Percentiles rank a stretch among this genome's conserved stretches.
Evolutionary conservation across 2,888 invertebrate species (phyloP).

Genomic region (Andrena marginata): DNA sequence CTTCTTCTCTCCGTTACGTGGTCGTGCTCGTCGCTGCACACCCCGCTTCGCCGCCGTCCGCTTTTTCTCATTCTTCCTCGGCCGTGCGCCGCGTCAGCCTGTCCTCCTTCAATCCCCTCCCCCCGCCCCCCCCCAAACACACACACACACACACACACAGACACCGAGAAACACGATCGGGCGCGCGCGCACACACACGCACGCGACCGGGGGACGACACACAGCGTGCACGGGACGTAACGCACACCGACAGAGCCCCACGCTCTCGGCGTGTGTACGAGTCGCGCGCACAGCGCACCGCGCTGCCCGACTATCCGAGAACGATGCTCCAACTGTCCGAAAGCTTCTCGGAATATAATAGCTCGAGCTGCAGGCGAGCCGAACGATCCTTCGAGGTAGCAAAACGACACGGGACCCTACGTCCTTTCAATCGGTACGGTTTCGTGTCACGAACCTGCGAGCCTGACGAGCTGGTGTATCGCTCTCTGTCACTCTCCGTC

Average conservation of each 20-base stretch:
- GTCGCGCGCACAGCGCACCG: slow-evolving; percentile 42
- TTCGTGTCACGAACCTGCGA: slow-evolving; percentile 47
- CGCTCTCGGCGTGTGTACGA: slow-evolving; percentile 45
- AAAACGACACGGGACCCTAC: neutral
- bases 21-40: slow-evolving; percentile 54
- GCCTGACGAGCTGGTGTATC: slow-evolving; percentile 49
- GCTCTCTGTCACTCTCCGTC: slow-evolving; percentile 34
- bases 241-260: slow-evolving; percentile 33
- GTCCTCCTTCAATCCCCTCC: slow-evolving; percentile 39
- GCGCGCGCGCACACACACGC: slow-evolving; percentile 11
- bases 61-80: slow-evolving; percentile 51
- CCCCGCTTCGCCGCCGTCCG: slow-evolving; percentile 22
- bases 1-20: slow-evolving; percentile 69
- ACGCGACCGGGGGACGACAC: slow-evolving; percentile 2
- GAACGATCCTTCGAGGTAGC: neutral
- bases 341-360: no score
- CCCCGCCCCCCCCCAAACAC: no score
- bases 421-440: slow-evolving; percentile 15
- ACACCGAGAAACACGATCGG: slow-evolving; percentile 25
- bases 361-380: neutral
- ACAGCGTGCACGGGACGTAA: slow-evolving; percentile 41
- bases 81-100: slow-evolving; percentile 27
- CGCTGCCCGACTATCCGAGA: neutral
- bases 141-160: no score
- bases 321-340: neutral